phyloP scores from a whole-genome alignment of 2,113 vertebrate genomes.

The Ariopsis seemanni region DNA sequence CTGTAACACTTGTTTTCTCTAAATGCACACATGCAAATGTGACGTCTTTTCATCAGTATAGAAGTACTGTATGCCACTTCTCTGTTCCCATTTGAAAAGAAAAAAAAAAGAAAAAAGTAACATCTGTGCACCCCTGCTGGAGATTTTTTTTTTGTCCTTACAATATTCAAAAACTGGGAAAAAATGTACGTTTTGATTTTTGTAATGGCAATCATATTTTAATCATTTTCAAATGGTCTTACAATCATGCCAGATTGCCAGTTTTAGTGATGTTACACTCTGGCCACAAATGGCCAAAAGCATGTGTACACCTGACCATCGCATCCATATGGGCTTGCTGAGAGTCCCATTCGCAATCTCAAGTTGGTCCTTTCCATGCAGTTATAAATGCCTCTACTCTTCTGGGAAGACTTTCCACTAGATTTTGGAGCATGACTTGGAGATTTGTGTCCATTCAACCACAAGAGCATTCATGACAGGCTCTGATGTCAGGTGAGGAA shows the following conservation, averaged over 20 bases:
- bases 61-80: neutral
- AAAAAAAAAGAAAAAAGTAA: too few relatives aligned
- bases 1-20: neutral
- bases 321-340: neutral
- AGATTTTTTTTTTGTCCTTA: neutral
- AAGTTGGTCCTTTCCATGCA: neutral
- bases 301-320: neutral
- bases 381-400: neutral
- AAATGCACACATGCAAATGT: neutral
- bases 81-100: neutral
- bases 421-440: neutral
- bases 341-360: neutral
- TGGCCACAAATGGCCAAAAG: neutral
- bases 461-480: neutral
- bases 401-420: neutral
- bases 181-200: too few relatives aligned
- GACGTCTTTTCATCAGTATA: neutral
- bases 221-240: neutral
- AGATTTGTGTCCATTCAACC: neutral
- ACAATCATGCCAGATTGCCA: too few relatives aligned
- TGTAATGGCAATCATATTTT: too few relatives aligned
- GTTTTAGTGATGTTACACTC: neutral
- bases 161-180: neutral
- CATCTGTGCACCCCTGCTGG: too few relatives aligned
- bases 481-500: neutral